Base-by-base conservation (phyloP, 2,888 invertebrate genomes). In the Pollenia amentaria region DNA sequence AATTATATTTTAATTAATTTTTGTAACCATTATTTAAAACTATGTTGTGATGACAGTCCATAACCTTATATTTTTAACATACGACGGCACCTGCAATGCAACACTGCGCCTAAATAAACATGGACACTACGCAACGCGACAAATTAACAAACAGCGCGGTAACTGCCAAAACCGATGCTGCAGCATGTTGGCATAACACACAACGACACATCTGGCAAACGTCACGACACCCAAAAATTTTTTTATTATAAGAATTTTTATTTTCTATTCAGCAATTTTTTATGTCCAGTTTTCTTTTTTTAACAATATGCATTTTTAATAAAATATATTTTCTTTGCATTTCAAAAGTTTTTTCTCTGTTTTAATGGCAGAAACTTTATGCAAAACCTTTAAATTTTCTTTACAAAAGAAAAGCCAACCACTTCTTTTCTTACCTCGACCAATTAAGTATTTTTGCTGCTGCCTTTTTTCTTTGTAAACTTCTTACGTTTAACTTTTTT, bases 221-320 rank as follows among this genome's bases (percentile, higher is more conserved):
- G 89, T 91, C 91, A 90, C 89, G 91, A 90, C 90, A 90, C 91
- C 90, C 89, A 89, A 86, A 89, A 89, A 89, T 87, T 89, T 87
- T 82, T 88, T 88, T 86, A 85, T 84, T 75, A 87, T 18, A 70
- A 80, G 65, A 76, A 60, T 79, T 79, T 51, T 86, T 67, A 60
- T 64, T 76, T 65, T 87, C 70, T 85, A 73, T 38, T 79, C 42
- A 81, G 84, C 10, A 51, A 6, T 29, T 29, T 29, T 29, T 46
- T 75, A 67, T 83, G 80, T 57, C 64, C 62, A 72, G 48, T 40
- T 60, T 57, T 78, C 72, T 40, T 44, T n/a, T 10, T 48, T 51
- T 62, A 18, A 3, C 2, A 12, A 3, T 46, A 7, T 44, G n/a
- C 14, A 38, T 44, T 62, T 40, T 9, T 1, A 29, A 29, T 29